Evolutionary conservation across 1,140 invertebrate genomes (phyloP).

Genomic region (Musca domestica): DNA sequence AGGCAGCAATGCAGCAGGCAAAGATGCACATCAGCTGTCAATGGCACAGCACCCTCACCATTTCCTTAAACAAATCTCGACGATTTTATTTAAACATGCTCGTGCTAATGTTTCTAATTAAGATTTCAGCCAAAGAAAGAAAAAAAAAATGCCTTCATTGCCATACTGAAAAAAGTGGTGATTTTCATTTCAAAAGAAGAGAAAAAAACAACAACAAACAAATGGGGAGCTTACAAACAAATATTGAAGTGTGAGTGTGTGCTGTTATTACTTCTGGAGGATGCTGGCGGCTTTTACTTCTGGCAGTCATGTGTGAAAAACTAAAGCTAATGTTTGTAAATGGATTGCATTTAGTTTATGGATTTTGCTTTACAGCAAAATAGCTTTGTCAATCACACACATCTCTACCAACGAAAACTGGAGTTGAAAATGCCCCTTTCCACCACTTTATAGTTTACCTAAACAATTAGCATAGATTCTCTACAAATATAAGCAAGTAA

Average conservation of each 20-base stretch:
- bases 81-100: conserved; percentile 3
- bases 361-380: neutral
- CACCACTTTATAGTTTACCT: neutral
- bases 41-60: conserved; percentile 1
- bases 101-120: conserved; percentile 22
- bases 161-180: too few species aligned
- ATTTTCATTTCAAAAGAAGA: too few species aligned
- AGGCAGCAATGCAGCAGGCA: neutral
- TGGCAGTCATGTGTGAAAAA: conserved; percentile 18
- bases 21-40: neutral
- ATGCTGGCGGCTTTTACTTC: conserved; percentile 10
- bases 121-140: neutral
- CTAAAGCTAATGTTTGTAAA: neutral
- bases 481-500: too few species aligned
- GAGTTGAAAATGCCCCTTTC: neutral
- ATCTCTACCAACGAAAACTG: too few species aligned
- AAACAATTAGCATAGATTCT: too few species aligned
- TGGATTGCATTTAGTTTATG: neutral
- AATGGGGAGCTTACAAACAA: neutral
- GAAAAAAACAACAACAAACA: too few species aligned
- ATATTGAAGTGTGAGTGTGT: neutral
- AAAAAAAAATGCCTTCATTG: neutral
- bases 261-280: neutral
- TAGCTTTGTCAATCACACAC: neutral
- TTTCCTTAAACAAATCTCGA: conserved; percentile 11